Evolutionary conservation across 1,140 invertebrate genomes (phyloP), one percentile per base, ranked within the genome.

Genomic region (Phortica variegata): DNA sequence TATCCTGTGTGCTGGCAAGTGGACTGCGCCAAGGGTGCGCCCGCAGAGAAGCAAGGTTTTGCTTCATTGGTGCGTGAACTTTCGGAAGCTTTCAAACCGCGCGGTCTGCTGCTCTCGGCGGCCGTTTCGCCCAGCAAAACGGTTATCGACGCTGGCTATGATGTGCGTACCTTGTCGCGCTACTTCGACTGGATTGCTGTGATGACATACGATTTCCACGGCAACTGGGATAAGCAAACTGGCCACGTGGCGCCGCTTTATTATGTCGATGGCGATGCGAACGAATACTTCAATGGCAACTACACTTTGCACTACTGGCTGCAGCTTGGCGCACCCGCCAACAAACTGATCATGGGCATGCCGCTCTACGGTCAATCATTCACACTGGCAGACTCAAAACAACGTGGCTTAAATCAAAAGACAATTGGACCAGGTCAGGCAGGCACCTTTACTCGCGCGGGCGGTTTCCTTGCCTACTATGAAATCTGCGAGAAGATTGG

Each of bases 201-300:
- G 0, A 95, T 95, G 92, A 85, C 86, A 0, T 95, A 95, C 61
- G 91, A 94, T 66, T 93, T 87, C 61, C 91, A 93, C 58, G 91
- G 91, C 0, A 87, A 91, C 58, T 94, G 91, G 91, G 91, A 94
- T 62, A 91, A 91, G 61, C 85, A 86, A 60, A 93, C 91, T 1
- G 91, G 91, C 7, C 91, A 94, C 63, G 84, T 91, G 2, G 87
- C 91, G 2, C 91, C 91, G 0, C 83, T 94, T 72, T 93, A 90
- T 49, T 77, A 77, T 4, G 80, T 86, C 47, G 84, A 86, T 1
- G 83, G 85, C 31, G 90, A 92, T 69, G 79, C 80, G 41, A 85
- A 87, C 61, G 81, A 80, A 26, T 87, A 85, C 18, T 90, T 91
- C 61, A 93, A 93, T 77, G 84, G 84, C 17, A 91, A 93, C 73